Percentiles rank a stretch among this genome's conserved stretches.
Conservation (phyloP, 2,888 invertebrate species). For the Apamea crenata region DNA sequence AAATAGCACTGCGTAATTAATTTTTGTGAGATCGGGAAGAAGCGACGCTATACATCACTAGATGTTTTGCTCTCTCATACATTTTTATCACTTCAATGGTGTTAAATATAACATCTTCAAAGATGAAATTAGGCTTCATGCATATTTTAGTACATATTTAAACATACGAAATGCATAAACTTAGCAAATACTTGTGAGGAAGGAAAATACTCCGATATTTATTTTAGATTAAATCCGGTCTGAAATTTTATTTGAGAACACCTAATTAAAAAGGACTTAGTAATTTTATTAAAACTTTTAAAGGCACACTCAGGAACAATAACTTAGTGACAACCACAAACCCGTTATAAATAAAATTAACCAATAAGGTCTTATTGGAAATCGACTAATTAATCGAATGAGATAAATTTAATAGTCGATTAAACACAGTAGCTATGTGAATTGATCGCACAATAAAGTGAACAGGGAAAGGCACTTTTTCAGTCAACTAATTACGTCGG, state of each 20-base stretch:
- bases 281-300: conserved; percentile 21
- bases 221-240: conserved; percentile 21
- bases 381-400: conserved; percentile 63
- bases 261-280: not conserved
- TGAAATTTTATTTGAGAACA: not conserved
- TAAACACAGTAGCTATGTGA: conserved; percentile 76
- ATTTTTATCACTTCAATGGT: conserved; percentile 42
- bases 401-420: conserved; percentile 72
- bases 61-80: conserved; percentile 46
- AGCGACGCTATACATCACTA: conserved; percentile 51
- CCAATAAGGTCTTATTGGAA: conserved; percentile 53
- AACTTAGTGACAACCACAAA: conserved; percentile 39
- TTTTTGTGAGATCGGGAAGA: conserved; percentile 62
- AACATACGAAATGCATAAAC: conserved; percentile 4
- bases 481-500: conserved; percentile 84
- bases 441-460: conserved; percentile 79
- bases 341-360: conserved; percentile 38
- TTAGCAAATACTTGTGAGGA: conserved; percentile 9
- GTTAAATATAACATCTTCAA: conserved; percentile 32
- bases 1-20: conserved; percentile 74
- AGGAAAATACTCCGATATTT: conserved; percentile 26
- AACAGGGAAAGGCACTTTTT: conserved; percentile 86
- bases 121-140: not conserved
- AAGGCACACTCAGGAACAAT: not conserved
- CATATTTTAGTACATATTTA: conserved; percentile 11